A percentile compares a stretch with the other conserved stretches of the same genome.
Conservation (phyloP, 2,797 vertebrate genomes). For the Phalloptychus januarius region DNA sequence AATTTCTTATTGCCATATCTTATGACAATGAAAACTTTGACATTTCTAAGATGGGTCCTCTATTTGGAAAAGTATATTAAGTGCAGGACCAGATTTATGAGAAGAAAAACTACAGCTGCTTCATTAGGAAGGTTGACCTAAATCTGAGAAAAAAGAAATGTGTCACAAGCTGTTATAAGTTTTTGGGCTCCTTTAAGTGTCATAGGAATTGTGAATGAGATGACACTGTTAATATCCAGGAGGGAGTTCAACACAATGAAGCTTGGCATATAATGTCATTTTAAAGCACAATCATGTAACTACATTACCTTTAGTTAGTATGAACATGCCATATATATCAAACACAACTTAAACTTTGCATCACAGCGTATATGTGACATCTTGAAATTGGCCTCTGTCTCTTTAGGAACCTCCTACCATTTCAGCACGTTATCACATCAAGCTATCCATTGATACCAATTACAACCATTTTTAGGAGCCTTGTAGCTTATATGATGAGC, state of each 20-base stretch:
- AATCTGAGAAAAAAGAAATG: conserved; percentile 30
- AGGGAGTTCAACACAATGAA: conserved; percentile 28
- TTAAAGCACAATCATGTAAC: too few species aligned
- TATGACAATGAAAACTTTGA: not conserved
- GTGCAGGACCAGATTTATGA: not conserved
- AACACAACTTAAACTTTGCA: too few species aligned
- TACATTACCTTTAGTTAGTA: too few species aligned
- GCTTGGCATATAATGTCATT: too few species aligned
- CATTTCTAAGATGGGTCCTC: not conserved
- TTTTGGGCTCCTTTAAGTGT: conserved; percentile 24
- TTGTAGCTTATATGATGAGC: too few species aligned
- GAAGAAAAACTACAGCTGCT: not conserved
- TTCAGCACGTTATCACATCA: too few species aligned
- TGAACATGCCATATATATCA: too few species aligned
- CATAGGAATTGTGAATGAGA: conserved; percentile 17
- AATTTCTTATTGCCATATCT: not conserved
- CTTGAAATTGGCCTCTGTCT: too few species aligned
- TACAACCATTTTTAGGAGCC: too few species aligned
- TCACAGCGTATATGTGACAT: too few species aligned
- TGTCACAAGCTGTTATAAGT: conserved; percentile 32
- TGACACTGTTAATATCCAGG: conserved; percentile 17
- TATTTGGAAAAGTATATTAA: not conserved
- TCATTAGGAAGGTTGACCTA: conserved; percentile 17
- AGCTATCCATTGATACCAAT: too few species aligned
- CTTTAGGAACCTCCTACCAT: too few species aligned